A percentile compares a stretch with the other conserved stretches of the same genome.
Conservation (phyloP, 2,888 invertebrate genomes). For the Barypeithes pellucidus region DNA sequence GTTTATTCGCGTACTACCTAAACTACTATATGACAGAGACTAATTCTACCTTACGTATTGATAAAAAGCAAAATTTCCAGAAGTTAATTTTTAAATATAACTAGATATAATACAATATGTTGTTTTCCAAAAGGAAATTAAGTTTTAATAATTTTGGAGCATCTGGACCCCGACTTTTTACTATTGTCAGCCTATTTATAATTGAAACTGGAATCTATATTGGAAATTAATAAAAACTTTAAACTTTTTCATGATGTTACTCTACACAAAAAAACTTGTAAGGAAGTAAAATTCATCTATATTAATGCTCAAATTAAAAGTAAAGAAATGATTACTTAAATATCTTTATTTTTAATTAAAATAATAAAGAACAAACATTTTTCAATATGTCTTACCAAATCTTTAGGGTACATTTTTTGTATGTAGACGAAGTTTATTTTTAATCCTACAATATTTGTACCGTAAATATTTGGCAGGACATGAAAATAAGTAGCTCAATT, state of each 20-base stretch:
- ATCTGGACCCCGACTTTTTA: not conserved
- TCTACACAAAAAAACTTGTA: constrained; percentile 30
- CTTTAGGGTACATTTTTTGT: constrained; percentile 48
- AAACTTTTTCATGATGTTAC: constrained; percentile 15
- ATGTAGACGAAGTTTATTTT: not conserved
- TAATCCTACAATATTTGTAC: constrained; percentile 57
- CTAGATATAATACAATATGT: no score
- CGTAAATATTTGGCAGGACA: constrained; percentile 42
- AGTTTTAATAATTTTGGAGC: no score
- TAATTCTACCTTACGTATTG: no score
- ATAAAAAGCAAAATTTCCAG: no score
- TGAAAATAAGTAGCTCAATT: constrained; percentile 53
- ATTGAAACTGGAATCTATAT: constrained; percentile 24
- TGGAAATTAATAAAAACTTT: constrained; percentile 15
- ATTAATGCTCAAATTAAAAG: constrained; percentile 50
- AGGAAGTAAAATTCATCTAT: constrained; percentile 37
- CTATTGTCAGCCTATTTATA: constrained; percentile 15
- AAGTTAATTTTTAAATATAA: no score
- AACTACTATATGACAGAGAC: no score
- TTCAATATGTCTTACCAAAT: constrained; percentile 29
- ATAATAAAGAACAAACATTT: constrained; percentile 16
- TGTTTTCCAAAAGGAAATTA: no score
- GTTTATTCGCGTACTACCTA: no score
- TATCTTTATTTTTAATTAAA: constrained; percentile 37
- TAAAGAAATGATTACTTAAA: constrained; percentile 33